Evolutionary conservation across 2,113 vertebrate genomes (phyloP).

Genomic region (Melanerpes formicivorus): DNA sequence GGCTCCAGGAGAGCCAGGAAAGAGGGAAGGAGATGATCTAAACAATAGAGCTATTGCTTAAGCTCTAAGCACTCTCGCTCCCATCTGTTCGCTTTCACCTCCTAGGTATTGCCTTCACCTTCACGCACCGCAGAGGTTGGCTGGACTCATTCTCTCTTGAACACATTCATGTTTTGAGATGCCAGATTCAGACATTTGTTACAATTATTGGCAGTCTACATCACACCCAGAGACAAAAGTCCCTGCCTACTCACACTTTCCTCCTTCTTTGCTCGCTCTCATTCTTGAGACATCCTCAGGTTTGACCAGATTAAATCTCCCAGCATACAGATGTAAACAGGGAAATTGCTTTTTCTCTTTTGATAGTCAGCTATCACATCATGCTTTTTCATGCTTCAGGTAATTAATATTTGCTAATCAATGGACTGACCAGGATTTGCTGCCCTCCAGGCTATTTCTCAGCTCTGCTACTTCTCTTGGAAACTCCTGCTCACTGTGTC

Average conservation of each 20-base stretch:
- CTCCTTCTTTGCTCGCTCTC: neutral
- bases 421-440: neutral
- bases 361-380: constrained; percentile 1
- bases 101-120: constrained; percentile 53
- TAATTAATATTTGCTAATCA: constrained; percentile 17
- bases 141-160: neutral
- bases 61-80: neutral
- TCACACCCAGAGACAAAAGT: neutral
- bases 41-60: constrained; percentile 18
- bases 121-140: constrained; percentile 47
- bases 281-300: neutral
- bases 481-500: neutral
- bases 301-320: constrained; percentile 1
- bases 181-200: constrained; percentile 38
- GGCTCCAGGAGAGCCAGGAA: constrained; percentile 3
- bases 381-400: neutral
- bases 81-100: constrained; percentile 56
- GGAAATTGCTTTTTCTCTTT: constrained; percentile 51
- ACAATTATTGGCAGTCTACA: neutral
- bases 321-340: constrained; percentile 17
- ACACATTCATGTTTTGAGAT: neutral
- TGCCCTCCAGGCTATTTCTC: neutral
- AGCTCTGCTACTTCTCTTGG: neutral
- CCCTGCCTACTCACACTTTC: neutral
- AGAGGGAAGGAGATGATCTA: neutral